phyloP scores from a whole-genome alignment of 2,797 vertebrate genomes.

The Aldrovandia affinis region DNA sequence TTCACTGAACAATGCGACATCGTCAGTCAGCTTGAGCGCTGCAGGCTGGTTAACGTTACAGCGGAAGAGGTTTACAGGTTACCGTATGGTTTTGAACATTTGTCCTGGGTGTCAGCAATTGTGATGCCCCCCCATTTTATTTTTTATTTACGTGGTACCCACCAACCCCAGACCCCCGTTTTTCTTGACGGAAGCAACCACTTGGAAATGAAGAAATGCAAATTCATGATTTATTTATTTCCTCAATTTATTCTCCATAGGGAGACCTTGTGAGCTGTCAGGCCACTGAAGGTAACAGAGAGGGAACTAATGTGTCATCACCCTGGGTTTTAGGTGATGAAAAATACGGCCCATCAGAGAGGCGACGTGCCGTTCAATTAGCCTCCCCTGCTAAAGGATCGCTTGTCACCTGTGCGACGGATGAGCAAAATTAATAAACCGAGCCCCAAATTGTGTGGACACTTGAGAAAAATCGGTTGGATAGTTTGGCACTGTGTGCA shows the following conservation, averaged over 20 bases:
- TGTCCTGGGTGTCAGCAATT: background rate
- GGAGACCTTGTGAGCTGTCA: slow-evolving; percentile 74
- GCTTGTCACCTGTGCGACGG: slow-evolving; percentile 85
- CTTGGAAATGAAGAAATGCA: slow-evolving; percentile 41
- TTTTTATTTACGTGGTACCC: background rate
- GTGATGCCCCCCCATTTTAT: background rate
- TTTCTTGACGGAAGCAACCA: slow-evolving; percentile 1
- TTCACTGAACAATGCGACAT: background rate
- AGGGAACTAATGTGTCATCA: slow-evolving; percentile 65
- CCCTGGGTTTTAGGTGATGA: slow-evolving; percentile 81
- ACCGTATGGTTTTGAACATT: background rate
- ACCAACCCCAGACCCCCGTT: background rate
- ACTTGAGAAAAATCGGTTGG: slow-evolving; percentile 82
- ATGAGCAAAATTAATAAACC: slow-evolving; percentile 88
- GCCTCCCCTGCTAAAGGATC: slow-evolving; percentile 87
- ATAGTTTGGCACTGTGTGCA: slow-evolving; percentile 75
- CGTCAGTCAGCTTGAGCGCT: background rate
- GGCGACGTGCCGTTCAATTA: slow-evolving; percentile 90
- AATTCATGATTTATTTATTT: slow-evolving; percentile 63
- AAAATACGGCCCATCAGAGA: slow-evolving; percentile 90
- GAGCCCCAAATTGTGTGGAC: slow-evolving; percentile 82
- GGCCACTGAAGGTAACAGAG: slow-evolving; percentile 60
- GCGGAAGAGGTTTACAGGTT: background rate
- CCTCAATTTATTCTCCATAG: slow-evolving; percentile 56
- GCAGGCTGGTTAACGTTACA: background rate